Conservation (phyloP, 2,113 vertebrate genomes). For the Loxodonta africana region DNA sequence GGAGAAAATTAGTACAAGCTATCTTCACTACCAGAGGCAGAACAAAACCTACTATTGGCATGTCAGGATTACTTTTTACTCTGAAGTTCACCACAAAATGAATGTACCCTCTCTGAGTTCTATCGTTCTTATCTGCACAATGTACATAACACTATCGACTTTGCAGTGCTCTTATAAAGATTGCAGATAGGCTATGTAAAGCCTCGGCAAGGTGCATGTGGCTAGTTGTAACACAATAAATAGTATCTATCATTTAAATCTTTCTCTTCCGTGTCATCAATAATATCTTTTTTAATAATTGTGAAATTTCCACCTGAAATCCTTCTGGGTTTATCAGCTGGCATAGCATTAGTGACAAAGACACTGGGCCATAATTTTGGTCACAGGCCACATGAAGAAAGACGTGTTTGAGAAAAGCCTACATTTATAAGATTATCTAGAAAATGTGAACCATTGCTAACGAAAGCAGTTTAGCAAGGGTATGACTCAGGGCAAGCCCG, state of each 20-base stretch:
- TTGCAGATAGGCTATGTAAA: neutral
- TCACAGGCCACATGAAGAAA: neutral
- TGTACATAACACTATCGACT: neutral
- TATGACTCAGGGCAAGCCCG: neutral
- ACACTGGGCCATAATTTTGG: neutral
- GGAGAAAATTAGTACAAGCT: neutral
- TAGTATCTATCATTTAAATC: neutral
- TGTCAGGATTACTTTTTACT: neutral
- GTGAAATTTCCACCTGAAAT: neutral
- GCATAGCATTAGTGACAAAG: neutral
- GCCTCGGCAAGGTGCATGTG: fast-evolving
- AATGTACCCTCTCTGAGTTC: neutral
- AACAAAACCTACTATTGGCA: fast-evolving
- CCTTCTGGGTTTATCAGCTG: neutral
- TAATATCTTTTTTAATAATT: neutral
- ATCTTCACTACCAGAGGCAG: neutral
- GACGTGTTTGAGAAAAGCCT: neutral
- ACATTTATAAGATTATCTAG: neutral
- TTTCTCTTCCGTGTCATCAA: neutral
- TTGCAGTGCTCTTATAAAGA: neutral
- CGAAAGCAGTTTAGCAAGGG: neutral
- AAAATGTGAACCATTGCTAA: neutral
- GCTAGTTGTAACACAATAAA: neutral
- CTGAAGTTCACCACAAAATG: neutral
- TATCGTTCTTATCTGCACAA: neutral